Conservation (phyloP, 2,797 vertebrate species). For the Ctenosaura bakeri region DNA sequence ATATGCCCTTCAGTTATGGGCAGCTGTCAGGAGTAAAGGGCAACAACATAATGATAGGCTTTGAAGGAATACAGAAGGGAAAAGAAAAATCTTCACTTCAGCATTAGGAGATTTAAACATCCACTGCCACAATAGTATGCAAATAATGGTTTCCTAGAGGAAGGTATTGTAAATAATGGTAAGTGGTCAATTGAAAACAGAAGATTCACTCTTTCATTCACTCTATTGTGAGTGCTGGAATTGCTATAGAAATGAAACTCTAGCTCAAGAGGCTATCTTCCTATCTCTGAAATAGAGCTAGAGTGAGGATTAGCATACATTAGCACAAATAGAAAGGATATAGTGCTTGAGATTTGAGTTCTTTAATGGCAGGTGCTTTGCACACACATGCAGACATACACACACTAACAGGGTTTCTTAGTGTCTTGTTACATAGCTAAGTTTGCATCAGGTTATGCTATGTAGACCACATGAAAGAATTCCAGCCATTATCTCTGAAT, state of each 20-base stretch:
- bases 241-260: background rate
- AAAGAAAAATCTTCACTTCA: background rate
- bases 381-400: background rate
- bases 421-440: too few species aligned
- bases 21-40: constrained; percentile 36
- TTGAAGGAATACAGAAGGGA: background rate
- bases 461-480: too few species aligned
- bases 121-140: rapidly evolving
- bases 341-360: background rate
- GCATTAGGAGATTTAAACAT: background rate
- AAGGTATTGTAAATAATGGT: constrained; percentile 1
- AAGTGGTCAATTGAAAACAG: background rate
- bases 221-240: background rate
- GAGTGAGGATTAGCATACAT: constrained; percentile 28
- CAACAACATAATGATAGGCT: background rate
- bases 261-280: constrained; percentile 30
- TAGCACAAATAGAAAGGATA: constrained; percentile 7
- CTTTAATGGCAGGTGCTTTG: background rate
- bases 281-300: constrained; percentile 27
- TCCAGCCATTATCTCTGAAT: background rate
- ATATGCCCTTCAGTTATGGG: constrained; percentile 34
- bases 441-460: too few species aligned
- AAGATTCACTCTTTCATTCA: background rate
- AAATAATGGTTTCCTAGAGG: background rate
- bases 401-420: too few species aligned